Conservation (phyloP, 1,140 invertebrate genomes). For the Drosophila equinoxialis region DNA sequence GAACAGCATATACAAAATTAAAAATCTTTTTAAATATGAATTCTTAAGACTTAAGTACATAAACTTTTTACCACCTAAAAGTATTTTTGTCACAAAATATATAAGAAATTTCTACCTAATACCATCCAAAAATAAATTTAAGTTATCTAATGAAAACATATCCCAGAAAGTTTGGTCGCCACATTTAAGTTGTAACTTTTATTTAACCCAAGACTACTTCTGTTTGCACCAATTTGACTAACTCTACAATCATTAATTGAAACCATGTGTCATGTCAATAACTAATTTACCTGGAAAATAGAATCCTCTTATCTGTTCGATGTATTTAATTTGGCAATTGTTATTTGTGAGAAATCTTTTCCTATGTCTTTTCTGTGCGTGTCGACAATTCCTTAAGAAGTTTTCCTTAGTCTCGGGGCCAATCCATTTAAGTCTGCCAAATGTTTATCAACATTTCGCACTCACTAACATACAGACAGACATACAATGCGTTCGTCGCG, state of each 20-base stretch:
- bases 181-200: too few species aligned
- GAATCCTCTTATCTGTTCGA: not conserved
- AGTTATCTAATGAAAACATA: too few species aligned
- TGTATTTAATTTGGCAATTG: not conserved
- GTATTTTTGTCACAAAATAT: too few species aligned
- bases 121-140: too few species aligned
- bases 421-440: constrained; percentile 41
- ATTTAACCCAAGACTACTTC: too few species aligned
- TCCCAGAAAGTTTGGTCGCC: too few species aligned
- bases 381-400: constrained; percentile 8
- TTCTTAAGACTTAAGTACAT: too few species aligned
- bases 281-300: not conserved
- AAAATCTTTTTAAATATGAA: not conserved
- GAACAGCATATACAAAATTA: too few species aligned
- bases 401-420: constrained; percentile 4
- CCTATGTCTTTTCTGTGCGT: not conserved
- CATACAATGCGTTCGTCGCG: constrained; percentile 25
- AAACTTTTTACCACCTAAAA: too few species aligned
- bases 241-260: not conserved
- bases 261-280: not conserved
- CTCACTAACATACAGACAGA: constrained; percentile 11
- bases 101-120: too few species aligned
- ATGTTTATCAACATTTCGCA: constrained; percentile 42
- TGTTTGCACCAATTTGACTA: not conserved
- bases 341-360: not conserved